A percentile compares a stretch with the other conserved stretches of the same genome.
Conservation (phyloP, 2,888 invertebrate species). For the Oligia fasciuncula region DNA sequence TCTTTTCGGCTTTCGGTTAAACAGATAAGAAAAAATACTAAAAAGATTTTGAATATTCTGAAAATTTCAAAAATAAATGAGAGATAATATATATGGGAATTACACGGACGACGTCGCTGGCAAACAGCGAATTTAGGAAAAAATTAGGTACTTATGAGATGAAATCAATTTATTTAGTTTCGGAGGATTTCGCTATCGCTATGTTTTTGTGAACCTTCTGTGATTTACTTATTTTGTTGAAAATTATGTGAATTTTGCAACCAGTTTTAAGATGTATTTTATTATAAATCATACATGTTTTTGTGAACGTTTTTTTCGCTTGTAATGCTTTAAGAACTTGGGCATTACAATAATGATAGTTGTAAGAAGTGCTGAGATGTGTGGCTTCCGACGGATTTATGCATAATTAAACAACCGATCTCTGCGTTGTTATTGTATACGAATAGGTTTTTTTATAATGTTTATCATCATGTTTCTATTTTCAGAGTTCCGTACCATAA, state of each 20-base stretch:
- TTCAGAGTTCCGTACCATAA: background rate
- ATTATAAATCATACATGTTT: slow-evolving; percentile 55
- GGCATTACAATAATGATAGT: slow-evolving; percentile 19
- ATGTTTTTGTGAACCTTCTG: slow-evolving; percentile 42
- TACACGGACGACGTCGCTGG: background rate
- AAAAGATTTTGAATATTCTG: background rate
- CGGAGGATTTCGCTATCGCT: background rate
- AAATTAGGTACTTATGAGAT: background rate
- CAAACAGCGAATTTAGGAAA: background rate
- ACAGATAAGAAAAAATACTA: background rate
- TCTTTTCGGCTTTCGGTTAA: background rate
- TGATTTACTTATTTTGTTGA: background rate
- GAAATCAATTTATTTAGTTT: background rate
- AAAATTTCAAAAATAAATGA: background rate
- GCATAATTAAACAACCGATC: slow-evolving; percentile 45
- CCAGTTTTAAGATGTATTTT: slow-evolving; percentile 23
- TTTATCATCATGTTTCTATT: slow-evolving; percentile 8
- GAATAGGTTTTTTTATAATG: slow-evolving; percentile 14
- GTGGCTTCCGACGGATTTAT: slow-evolving; percentile 43
- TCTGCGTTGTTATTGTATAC: slow-evolving; percentile 23
- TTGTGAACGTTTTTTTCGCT: slow-evolving; percentile 36
- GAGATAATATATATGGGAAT: background rate
- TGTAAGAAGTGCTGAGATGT: slow-evolving; percentile 27
- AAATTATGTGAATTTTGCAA: slow-evolving; percentile 34
- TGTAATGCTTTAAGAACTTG: slow-evolving; percentile 32